Evolutionary conservation across 1,140 invertebrate species (phyloP).

Genomic region (Sycobia sp.): DNA sequence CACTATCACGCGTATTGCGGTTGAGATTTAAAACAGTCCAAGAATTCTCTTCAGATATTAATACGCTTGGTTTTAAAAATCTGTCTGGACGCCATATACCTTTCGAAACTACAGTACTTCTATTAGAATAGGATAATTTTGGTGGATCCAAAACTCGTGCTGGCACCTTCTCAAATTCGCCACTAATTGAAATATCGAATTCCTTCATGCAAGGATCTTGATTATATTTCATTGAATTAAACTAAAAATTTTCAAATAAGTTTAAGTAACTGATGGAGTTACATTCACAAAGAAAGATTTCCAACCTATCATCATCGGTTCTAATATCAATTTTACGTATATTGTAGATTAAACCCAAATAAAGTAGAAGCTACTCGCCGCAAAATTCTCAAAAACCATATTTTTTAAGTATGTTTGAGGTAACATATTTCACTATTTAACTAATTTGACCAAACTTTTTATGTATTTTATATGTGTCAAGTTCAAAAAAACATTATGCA

Average conservation of each 20-base stretch:
- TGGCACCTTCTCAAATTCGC: slow-evolving; percentile 63
- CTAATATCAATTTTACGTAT: too few species aligned
- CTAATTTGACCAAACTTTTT: too few species aligned
- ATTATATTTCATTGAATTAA: slow-evolving; percentile 55
- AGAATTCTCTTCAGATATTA: slow-evolving; percentile 25
- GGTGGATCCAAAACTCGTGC: slow-evolving; percentile 67
- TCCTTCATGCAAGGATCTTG: slow-evolving; percentile 59
- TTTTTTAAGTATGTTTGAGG: too few species aligned
- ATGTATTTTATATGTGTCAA: too few species aligned
- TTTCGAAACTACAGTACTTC: slow-evolving; percentile 36
- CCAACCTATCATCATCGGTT: too few species aligned
- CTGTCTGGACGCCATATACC: slow-evolving; percentile 59
- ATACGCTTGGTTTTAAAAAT: slow-evolving; percentile 46
- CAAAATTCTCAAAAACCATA: too few species aligned
- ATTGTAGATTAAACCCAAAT: too few species aligned
- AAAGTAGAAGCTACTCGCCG: too few species aligned
- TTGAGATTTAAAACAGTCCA: slow-evolving; percentile 61
- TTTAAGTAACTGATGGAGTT: too few species aligned
- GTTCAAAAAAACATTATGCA: too few species aligned
- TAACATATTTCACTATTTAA: too few species aligned
- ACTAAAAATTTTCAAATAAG: slow-evolving; percentile 16
- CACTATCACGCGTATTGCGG: slow-evolving; percentile 18
- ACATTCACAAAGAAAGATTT: too few species aligned
- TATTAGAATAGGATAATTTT: slow-evolving; percentile 56
- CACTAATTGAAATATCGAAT: slow-evolving; percentile 65